Evolutionary conservation across 2,113 vertebrate species (phyloP), one percentile per base, ranked within the genome.

Genomic region (Origma solitaria): DNA sequence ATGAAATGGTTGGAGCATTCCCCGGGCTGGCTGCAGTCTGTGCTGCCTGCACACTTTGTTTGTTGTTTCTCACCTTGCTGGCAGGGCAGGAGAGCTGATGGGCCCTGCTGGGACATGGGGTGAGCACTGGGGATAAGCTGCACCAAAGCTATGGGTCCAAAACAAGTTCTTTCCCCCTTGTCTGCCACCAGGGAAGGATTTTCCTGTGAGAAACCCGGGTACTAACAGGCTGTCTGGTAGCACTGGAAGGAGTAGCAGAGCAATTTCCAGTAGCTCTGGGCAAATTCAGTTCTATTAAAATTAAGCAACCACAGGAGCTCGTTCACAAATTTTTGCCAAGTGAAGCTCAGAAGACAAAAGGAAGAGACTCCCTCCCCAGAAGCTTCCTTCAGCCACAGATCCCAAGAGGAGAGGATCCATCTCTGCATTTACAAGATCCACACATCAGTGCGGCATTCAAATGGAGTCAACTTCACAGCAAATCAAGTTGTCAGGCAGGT

Each of bases 81-180:
- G 12, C 57, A 64, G 35, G 18, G 35, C 20, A 45, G 72, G 60
- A 90, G 86, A 51, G 21, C 12, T 35, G 28, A 14, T 38, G 35
- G 38, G 37, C 31, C 49, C 64, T 77, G 15, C 27, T 22, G 13
- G 64, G 60, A 53, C 51, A 16, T 1, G 0, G 7, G 65, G 56
- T 70, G 64, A 81, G 40, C 31, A 13, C 8, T 47, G n/a, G 64
- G 72, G 17, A 50, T 28, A 75, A 66, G 33, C 17, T 66, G 11
- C 19, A 23, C 1, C 31, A 3, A 2, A 4, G 13, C 58, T 40
- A 3, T 0, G 2, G 13, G 6, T 42, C 25, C 45, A n/a, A 77
- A 51, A 70, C 10, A 0, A 35, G 1, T 49, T 71, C 56, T 47
- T 23, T 31, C 60, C 38, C 44, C 71, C 25, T 82, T 40, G 20